Evolutionary conservation across 2,888 invertebrate genomes (phyloP).

Genomic region (Athalia circularis): DNA sequence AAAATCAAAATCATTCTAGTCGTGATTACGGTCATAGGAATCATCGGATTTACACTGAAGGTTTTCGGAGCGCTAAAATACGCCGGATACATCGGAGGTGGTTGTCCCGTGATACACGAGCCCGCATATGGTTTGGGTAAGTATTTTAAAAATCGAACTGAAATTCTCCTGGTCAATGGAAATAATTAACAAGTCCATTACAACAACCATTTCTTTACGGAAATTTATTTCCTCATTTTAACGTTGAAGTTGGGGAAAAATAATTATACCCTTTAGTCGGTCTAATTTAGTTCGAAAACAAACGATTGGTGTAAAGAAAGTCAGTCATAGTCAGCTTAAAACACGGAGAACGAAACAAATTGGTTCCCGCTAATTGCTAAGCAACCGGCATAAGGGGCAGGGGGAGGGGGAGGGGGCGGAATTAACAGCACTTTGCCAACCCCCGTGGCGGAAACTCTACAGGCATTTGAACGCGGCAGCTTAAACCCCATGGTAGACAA

Average conservation of each 20-base stretch:
- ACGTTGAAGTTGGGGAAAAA: conserved; percentile 8
- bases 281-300: conserved; percentile 31
- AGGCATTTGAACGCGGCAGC: conserved; percentile 38
- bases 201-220: too few relatives aligned
- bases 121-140: conserved; percentile 54
- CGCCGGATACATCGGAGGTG: conserved; percentile 46
- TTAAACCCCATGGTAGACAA: conserved; percentile 24
- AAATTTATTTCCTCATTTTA: too few relatives aligned
- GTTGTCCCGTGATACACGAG: conserved; percentile 50
- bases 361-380: conserved; percentile 41
- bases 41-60: conserved; percentile 59
- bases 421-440: conserved; percentile 36
- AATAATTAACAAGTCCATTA: background rate
- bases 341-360: conserved; percentile 23
- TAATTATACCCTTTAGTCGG: conserved; percentile 1
- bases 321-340: background rate
- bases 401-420: conserved; percentile 22
- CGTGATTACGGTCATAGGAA: conserved; percentile 57
- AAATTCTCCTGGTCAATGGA: background rate
- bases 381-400: background rate
- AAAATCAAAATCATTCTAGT: conserved; percentile 64
- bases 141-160: conserved; percentile 7
- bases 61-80: conserved; percentile 50
- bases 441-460: conserved; percentile 18
- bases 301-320: background rate